Evolutionary conservation across 2,888 invertebrate species (phyloP), one percentile per base, ranked within the genome.

Genomic region (Flabesymbios commensalis): DNA sequence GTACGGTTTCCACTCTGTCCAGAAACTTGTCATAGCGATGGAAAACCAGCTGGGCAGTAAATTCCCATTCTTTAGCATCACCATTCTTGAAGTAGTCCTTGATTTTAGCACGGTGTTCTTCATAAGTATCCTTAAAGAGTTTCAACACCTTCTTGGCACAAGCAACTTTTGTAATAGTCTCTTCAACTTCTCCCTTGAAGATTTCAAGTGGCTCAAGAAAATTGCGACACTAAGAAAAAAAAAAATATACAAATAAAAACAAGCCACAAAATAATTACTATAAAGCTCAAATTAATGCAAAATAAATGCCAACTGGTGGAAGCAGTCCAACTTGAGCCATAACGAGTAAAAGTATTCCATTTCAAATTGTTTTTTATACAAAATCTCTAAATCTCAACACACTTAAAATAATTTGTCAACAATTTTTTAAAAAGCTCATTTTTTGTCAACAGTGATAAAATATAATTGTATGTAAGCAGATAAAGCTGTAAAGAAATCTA

Each of bases 151-250:
- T 69, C 56, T 74, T 63, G 19, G 82, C 74, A 57, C 74, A 74
- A 24, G 73, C 83, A 14, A 95, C 90, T 65, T 93, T 88, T 80
- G 89, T 90, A 79, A 92, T 89, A 0, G 93, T 92, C 85, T 96
- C 96, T 77, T 94, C 94, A 43, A 94, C 91, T 74, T 96, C 96
- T 71, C 93, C 93, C 80, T 95, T 95, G 79, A 97, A 96, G 63
- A 96, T 87, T 1, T 95, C 92, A 2, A 90, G 88, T 0, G 95
- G 93, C 77, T 95, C 95, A 71, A 96, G 86, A 82, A 90, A 96
- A 74, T 89, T 88, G 76, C 91, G 90, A 0, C 93, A 93, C 91
- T 93, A 75, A 59, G 85, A 87, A 65, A 57, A 64, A 43, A 36
- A 64, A 43, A 2, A 54, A 24, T n/a, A n/a, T n/a, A n/a, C n/a